Evolutionary conservation across 2,888 invertebrate genomes (phyloP).

Genomic region (Griposia aprilina): DNA sequence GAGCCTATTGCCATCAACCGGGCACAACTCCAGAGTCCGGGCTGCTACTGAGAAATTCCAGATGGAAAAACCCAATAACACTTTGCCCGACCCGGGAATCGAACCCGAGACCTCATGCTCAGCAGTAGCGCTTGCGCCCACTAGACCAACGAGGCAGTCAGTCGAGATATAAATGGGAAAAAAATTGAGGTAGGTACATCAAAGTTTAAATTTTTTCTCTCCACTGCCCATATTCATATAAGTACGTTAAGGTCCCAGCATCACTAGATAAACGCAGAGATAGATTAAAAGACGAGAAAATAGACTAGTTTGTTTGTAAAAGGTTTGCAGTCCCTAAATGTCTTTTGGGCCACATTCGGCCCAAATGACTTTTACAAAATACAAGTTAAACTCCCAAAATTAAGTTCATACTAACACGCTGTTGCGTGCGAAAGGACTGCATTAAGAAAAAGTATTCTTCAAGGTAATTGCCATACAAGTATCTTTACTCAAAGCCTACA

Average conservation of each 20-base stretch:
- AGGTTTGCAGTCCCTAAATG: no score
- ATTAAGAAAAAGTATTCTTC: background rate
- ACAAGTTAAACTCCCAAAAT: background rate
- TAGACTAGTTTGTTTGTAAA: background rate
- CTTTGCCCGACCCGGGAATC: no score
- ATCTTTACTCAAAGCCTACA: background rate
- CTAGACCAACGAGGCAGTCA: no score
- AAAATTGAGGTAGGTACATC: background rate
- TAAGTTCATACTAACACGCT: background rate
- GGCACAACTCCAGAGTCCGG: no score
- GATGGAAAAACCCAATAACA: no score
- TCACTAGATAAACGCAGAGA: no score
- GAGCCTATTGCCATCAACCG: no score
- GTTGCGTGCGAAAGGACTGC: background rate
- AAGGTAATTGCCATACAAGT: background rate
- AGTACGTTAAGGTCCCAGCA: background rate
- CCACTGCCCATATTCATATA: no score
- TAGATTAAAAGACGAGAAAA: background rate
- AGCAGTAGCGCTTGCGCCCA: no score
- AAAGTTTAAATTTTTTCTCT: background rate
- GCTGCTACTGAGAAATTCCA: no score
- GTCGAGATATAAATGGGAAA: background rate
- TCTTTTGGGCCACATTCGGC: background rate
- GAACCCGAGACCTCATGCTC: no score
- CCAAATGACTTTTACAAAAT: background rate